Base-by-base conservation (phyloP, 2,888 invertebrate genomes). In the Zaprionus lineosus region DNA sequence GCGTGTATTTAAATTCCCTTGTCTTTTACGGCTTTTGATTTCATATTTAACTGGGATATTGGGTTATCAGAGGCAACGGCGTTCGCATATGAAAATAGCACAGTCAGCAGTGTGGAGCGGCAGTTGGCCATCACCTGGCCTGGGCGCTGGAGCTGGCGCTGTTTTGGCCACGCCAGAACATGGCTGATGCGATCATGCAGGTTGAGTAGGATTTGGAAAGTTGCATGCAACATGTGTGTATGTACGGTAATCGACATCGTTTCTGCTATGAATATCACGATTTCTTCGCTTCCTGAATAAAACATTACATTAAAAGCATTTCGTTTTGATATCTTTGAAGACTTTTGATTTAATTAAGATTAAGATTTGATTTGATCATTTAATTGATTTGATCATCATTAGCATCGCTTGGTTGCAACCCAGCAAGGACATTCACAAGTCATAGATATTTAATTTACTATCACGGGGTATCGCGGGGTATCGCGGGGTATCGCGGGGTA, bases 11-110 rank as follows among this genome's bases (percentile, higher is more conserved):
- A 46, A 64, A 69, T 60, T 62, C 56, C 50, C 52, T 61, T 57
- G 56, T 52, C 63, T 63, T 74, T 68, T 74, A 66, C 57, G 81
- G 72, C 61, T 68, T 68, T 76, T 60, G 60, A 55, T 79, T 74
- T 61, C 53, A 77, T 67, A 72, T 74, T 75, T 75, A 83, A 79
- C 74, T 83, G 81, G 83, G 79, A 79, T 81, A 69, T 48, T 83
- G 76, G 83, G 81, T 81, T 81, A 83, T 79, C 76, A 76, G 74
- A 59, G 74, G 56, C 65, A 60, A 74, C 79, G 64, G 55, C 43
- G 67, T 60, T 51, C 64, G 83, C 83, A 83, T 81, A 76, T 81
- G 62, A 74, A 83, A 73, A 81, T 79, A 76, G 67, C 71, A 56
- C 71, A 68, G 61, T 48, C 65, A 33, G 24, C 44, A 26, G 46